Base-by-base conservation (phyloP, 2,797 vertebrate genomes). In the Liasis olivaceus region DNA sequence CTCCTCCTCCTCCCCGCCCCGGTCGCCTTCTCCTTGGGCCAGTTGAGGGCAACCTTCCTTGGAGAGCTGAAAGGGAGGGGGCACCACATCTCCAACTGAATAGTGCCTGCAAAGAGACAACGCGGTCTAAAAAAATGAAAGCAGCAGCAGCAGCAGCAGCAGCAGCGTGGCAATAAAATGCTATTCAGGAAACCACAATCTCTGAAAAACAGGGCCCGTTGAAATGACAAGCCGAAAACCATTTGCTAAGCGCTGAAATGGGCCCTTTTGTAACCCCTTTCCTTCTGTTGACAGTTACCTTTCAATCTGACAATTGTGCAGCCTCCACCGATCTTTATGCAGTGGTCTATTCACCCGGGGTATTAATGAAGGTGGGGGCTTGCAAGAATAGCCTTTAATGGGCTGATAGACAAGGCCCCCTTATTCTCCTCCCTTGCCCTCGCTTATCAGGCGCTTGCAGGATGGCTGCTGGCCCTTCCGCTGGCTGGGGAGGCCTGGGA, bases 301-400 rank as follows among this genome's bases (percentile, higher is more conserved):
- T 99, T 98, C 98, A 98, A 98, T 98, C 98, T 96, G 93, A 96
- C 98, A 97, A 98, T 98, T 98, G 98, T 97, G 98, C 97, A 94
- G 97, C 97, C 97, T 97, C 97, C 98, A 97, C 98, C 97, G 98
- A 98, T 98, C 98, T 98, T 98, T 98, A 98, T 98, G 98, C 98
- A 98, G 95, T 95, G 97, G 97, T 98, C 98, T 98, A 98, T 98
- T 98, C 98, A 98, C 97, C 96, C 98, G 96, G 96, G 95, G 97
- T 97, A 97, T 98, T 98, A 98, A 98, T 98, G 98, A 98, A 98
- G 98, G 69, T 15, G n/a, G 72, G 36, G 42, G 1, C 97, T 97
- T 98, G 98, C 98, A 98, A 98, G 97, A 98, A 98, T 97, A 97
- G 98, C 96, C 97, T 98, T 98, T 98, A 98, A 98, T 98, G 97